phyloP scores from a whole-genome alignment of 1,140 invertebrate genomes.

The Pteromalus puparum region DNA sequence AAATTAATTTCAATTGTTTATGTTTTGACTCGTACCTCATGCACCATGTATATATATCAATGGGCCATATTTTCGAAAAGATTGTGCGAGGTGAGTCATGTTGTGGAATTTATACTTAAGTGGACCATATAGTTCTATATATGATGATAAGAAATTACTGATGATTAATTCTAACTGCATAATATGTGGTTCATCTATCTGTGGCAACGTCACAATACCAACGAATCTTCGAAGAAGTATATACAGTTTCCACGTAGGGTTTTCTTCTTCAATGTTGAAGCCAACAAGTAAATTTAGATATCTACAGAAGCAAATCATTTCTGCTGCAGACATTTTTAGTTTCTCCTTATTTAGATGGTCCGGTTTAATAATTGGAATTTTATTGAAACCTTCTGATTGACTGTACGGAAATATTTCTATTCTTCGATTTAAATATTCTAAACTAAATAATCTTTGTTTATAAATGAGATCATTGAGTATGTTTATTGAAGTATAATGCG shows the following conservation, averaged over 20 bases:
- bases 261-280: constrained; percentile 29
- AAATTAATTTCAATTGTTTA: constrained; percentile 47
- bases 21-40: constrained; percentile 57
- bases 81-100: constrained; percentile 43
- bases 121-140: constrained; percentile 45
- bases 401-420: constrained; percentile 51
- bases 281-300: constrained; percentile 54
- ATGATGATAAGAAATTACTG: constrained; percentile 35
- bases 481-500: constrained; percentile 64
- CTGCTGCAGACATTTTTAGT: constrained; percentile 52
- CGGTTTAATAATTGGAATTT: constrained; percentile 33
- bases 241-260: constrained; percentile 50
- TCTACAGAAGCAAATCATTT: constrained; percentile 50
- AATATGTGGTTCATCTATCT: constrained; percentile 34
- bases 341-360: constrained; percentile 38
- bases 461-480: constrained; percentile 62
- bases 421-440: constrained; percentile 59
- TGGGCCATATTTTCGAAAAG: constrained; percentile 52
- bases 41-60: constrained; percentile 43
- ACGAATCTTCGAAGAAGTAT: constrained; percentile 47
- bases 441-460: constrained; percentile 59
- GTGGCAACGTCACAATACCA: constrained; percentile 35
- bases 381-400: constrained; percentile 24
- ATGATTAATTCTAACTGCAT: constrained; percentile 23
- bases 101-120: constrained; percentile 56